phyloP scores from a whole-genome alignment of 2,888 invertebrate genomes.

The Nineta flava region DNA sequence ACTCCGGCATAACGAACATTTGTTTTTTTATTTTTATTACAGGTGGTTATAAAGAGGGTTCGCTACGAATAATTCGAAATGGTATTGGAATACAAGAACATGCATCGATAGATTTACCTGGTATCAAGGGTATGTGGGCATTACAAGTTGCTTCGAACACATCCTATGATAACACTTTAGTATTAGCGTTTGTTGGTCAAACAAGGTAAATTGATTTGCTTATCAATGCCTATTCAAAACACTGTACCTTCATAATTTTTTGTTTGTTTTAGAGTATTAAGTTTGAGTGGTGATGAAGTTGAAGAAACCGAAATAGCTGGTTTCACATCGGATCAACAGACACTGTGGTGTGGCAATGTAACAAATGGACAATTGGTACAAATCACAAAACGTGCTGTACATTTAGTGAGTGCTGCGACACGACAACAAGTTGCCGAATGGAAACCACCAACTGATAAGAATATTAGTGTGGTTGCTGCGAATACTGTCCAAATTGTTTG shows the following conservation, averaged over 20 bases:
- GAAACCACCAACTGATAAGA: conserved; percentile 52
- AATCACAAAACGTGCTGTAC: conserved; percentile 54
- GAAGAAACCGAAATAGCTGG: conserved; percentile 93
- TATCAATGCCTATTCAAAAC: not conserved
- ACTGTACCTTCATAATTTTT: conserved; percentile 1
- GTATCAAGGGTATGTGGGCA: conserved; percentile 98
- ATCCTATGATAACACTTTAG: conserved; percentile 70
- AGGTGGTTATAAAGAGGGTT: conserved; percentile 93
- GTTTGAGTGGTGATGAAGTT: conserved; percentile 87
- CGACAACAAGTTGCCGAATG: conserved; percentile 54
- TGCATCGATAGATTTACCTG: conserved; percentile 90
- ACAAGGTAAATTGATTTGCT: conserved; percentile 43
- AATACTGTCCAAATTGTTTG: conserved; percentile 61
- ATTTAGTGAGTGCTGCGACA: conserved; percentile 50
- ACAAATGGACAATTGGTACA: conserved; percentile 64
- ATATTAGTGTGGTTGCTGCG: conserved; percentile 79
- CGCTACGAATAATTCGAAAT: conserved; percentile 89
- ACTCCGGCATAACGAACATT: too few species aligned
- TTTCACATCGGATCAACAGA: conserved; percentile 82
- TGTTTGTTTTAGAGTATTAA: conserved; percentile 47
- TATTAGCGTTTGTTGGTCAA: conserved; percentile 92
- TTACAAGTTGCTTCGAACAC: conserved; percentile 53
- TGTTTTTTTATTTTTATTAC: too few species aligned
- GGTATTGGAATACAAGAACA: conserved; percentile 98
- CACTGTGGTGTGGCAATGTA: conserved; percentile 89